A percentile compares a stretch with the other conserved stretches of the same genome.
phyloP scores from a whole-genome alignment of 2,113 vertebrate species.

The Bos taurus region ARS-UCD2.0 NC_037331.1:90674001-90674500 shows the following conservation, averaged over 20 bases:
- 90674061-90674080: neutral
- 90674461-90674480: too few relatives aligned
- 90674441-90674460: too few relatives aligned
- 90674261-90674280: neutral
- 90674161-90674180: neutral
- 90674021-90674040: neutral
- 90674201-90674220: neutral
- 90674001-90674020: neutral
- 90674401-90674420: too few relatives aligned
- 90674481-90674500: too few relatives aligned
- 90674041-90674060: neutral
- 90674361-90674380: too few relatives aligned
- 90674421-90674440: too few relatives aligned
- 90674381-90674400: too few relatives aligned
- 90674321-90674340: too few relatives aligned
- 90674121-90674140: neutral
- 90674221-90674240: neutral
- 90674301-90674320: neutral
- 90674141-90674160: neutral
- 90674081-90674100: neutral
- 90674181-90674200: neutral
- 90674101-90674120: constrained; percentile 4
- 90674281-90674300: neutral
- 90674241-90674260: neutral
- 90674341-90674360: too few relatives aligned